Percentiles rank a stretch among this genome's conserved stretches.
phyloP scores from a whole-genome alignment of 2,113 vertebrate genomes.

The Euleptes europaea region DNA sequence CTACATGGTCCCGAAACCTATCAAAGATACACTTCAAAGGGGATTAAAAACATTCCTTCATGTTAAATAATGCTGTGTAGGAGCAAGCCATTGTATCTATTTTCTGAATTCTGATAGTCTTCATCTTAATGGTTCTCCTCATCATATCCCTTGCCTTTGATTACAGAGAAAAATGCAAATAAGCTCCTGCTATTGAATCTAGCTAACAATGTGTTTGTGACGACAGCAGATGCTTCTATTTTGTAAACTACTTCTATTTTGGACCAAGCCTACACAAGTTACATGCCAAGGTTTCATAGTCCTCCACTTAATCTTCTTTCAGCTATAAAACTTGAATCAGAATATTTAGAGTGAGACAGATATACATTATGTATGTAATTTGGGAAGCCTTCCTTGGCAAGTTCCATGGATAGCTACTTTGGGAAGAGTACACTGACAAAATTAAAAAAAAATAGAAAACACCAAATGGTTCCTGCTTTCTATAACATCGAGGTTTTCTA shows the following conservation, averaged over 20 bases:
- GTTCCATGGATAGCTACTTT: background rate
- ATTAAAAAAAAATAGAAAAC: too few species aligned
- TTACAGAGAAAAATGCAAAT: background rate
- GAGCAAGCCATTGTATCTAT: background rate
- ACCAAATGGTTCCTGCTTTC: too few species aligned
- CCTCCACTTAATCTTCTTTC: background rate
- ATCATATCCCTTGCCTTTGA: background rate
- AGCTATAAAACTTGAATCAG: constrained; percentile 14
- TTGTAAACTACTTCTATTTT: background rate
- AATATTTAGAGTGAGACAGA: background rate
- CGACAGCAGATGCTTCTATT: background rate
- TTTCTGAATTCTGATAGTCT: background rate
- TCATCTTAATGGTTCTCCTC: background rate
- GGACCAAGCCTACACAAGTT: background rate
- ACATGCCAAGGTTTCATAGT: background rate
- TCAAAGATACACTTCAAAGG: too few species aligned
- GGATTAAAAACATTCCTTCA: too few species aligned
- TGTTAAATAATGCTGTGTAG: background rate
- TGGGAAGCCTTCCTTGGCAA: constrained; percentile 14
- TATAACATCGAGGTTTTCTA: too few species aligned
- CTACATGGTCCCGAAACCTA: too few species aligned
- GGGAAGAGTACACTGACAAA: background rate
- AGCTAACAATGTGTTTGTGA: background rate
- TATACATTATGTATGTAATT: background rate
- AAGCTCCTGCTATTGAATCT: constrained; percentile 1